Conservation (phyloP, 2,888 invertebrate species). For the Eubasilissa splendida region DNA sequence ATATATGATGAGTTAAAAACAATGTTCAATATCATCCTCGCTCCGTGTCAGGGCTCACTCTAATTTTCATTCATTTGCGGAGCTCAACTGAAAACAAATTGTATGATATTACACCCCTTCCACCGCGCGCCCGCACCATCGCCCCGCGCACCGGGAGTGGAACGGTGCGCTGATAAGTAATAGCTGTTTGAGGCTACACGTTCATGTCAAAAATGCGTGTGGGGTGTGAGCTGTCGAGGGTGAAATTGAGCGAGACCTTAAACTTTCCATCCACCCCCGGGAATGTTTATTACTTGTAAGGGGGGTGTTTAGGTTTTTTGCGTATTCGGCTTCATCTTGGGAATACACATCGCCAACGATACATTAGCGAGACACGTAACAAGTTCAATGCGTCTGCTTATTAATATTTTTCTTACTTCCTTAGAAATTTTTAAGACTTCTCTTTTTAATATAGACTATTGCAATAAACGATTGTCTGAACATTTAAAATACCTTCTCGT, state of each 20-base stretch:
- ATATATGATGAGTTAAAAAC: not conserved
- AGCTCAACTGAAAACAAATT: conserved; percentile 39
- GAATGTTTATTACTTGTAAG: conserved; percentile 16
- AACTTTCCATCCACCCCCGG: conserved; percentile 15
- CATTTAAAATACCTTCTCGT: not conserved
- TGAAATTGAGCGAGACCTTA: conserved; percentile 27
- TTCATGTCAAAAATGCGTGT: conserved; percentile 49
- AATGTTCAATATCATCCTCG: conserved; percentile 10
- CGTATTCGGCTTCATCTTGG: conserved; percentile 23
- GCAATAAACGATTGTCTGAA: not conserved
- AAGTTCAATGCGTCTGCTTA: not conserved
- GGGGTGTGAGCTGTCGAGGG: conserved; percentile 19
- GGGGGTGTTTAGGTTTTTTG: conserved; percentile 36
- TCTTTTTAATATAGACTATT: not conserved
- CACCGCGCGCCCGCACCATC: not conserved
- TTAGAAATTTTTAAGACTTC: not conserved
- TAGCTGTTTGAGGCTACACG: conserved; percentile 46
- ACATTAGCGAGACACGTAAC: conserved; percentile 30
- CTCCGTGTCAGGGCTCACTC: conserved; percentile 22
- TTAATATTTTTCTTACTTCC: conserved; percentile 15
- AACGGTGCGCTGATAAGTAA: conserved; percentile 39
- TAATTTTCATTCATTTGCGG: conserved; percentile 26
- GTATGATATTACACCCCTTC: conserved; percentile 21
- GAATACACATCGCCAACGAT: conserved; percentile 35
- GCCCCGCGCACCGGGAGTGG: not conserved